phyloP scores from a whole-genome alignment of 1,140 invertebrate genomes.

The Sarcophaga bullata region DNA sequence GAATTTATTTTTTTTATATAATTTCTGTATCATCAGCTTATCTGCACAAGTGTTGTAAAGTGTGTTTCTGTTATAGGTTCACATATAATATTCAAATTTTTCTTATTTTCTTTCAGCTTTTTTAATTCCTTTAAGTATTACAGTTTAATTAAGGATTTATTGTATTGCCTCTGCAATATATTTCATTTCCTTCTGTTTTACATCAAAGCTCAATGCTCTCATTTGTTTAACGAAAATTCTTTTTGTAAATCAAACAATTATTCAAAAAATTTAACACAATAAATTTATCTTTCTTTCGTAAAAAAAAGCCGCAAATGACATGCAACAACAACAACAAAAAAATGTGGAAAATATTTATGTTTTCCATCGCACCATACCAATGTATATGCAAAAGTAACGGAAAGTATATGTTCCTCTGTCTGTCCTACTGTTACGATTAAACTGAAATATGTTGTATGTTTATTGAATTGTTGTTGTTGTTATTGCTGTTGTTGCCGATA shows the following conservation, averaged over 20 bases:
- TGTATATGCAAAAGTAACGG: neutral
- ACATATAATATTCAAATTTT: too few species aligned
- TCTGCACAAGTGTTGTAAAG: too few species aligned
- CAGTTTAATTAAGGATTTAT: too few species aligned
- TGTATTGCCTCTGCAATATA: too few species aligned
- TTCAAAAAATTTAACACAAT: constrained; percentile 33
- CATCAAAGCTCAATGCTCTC: too few species aligned
- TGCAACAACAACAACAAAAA: neutral
- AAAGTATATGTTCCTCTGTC: neutral
- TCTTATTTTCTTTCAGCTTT: too few species aligned
- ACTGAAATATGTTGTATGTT: neutral
- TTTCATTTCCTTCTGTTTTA: too few species aligned
- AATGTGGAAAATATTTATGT: neutral
- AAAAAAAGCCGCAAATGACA: neutral
- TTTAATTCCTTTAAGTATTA: too few species aligned
- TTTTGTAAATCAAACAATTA: constrained; percentile 16
- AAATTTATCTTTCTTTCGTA: constrained; percentile 12
- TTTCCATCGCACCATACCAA: neutral
- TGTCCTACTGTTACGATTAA: neutral
- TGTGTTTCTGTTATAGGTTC: too few species aligned
- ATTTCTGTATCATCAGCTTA: too few species aligned
- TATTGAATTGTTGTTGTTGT: too few species aligned
- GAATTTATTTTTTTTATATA: too few species aligned
- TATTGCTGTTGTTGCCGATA: neutral
- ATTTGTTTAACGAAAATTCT: neutral